Percentiles rank a stretch among this genome's conserved stretches.
Evolutionary conservation across 2,888 invertebrate species (phyloP).

Genomic region (Cerceris ruficornis): DNA sequence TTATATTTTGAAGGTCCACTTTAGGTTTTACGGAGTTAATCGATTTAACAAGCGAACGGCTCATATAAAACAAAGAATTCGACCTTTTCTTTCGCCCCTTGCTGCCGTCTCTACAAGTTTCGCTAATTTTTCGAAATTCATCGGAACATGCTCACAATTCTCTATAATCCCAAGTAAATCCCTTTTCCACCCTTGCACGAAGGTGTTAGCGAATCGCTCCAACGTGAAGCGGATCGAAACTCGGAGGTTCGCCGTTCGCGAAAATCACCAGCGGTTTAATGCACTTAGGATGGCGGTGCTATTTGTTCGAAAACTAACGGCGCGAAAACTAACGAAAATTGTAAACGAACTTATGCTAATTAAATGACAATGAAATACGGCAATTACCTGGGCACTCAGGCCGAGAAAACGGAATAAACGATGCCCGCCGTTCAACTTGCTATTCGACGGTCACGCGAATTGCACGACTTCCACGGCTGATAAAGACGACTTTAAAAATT

Average conservation of each 20-base stretch:
- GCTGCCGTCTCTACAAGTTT: too few relatives aligned
- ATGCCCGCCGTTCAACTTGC: background rate
- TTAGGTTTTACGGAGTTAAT: too few relatives aligned
- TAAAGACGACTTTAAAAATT: too few relatives aligned
- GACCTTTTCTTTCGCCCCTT: too few relatives aligned
- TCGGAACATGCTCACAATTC: too few relatives aligned
- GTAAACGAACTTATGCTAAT: slow-evolving; percentile 30
- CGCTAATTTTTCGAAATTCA: too few relatives aligned
- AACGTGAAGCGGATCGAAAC: background rate
- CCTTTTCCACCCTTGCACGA: background rate
- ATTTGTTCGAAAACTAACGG: slow-evolving; percentile 9
- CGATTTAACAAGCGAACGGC: too few relatives aligned
- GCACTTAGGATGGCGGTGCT: background rate
- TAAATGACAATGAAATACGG: slow-evolving; percentile 14
- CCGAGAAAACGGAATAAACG: background rate
- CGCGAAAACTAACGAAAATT: too few relatives aligned
- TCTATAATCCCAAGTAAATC: too few relatives aligned
- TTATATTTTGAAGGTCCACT: too few relatives aligned
- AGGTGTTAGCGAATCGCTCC: background rate
- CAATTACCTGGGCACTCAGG: slow-evolving; percentile 15
- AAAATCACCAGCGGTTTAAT: slow-evolving; percentile 4
- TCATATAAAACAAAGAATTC: too few relatives aligned
- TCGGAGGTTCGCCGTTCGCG: slow-evolving; percentile 4
- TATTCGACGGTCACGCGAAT: background rate
- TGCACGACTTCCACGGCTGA: background rate